A percentile compares a stretch with the other conserved stretches of the same genome.
Conservation (phyloP, 2,797 vertebrate species). For the Squalus acanthias region DNA sequence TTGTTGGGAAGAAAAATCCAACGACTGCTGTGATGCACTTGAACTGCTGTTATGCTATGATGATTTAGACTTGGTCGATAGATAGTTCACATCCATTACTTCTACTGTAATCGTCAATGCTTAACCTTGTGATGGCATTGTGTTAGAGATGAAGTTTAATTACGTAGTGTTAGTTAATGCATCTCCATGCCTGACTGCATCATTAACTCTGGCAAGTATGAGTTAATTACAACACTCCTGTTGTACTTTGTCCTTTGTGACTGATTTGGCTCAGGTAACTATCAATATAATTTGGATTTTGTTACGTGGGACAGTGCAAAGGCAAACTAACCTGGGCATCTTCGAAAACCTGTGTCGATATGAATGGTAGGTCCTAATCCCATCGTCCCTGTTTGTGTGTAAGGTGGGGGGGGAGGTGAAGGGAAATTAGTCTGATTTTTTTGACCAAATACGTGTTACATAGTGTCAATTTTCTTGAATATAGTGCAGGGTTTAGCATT, state of each 20-base stretch:
- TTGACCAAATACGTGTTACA: background rate
- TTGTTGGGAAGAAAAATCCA: background rate
- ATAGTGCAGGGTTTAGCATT: background rate
- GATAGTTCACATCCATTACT: background rate
- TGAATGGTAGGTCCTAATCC: background rate
- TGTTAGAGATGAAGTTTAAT: background rate
- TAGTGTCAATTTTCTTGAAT: background rate
- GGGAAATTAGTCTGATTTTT: background rate
- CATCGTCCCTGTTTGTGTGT: background rate
- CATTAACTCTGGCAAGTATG: background rate
- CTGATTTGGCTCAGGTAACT: background rate
- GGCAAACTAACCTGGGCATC: background rate
- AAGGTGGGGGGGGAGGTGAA: too few relatives aligned
- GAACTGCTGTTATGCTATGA: background rate
- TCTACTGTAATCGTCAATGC: background rate
- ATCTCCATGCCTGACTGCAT: background rate
- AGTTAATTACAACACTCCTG: background rate
- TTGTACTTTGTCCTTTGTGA: background rate
- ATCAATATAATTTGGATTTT: background rate
- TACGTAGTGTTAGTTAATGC: background rate
- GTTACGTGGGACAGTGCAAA: background rate
- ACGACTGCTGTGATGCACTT: background rate
- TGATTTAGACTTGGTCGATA: background rate
- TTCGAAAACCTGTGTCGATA: background rate
- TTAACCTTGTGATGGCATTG: background rate